These are phyloP conservation scores for Drosophila melanica DNA, from an alignment of 1,140 invertebrate genomes.

Conservation along the genomic window DNA sequence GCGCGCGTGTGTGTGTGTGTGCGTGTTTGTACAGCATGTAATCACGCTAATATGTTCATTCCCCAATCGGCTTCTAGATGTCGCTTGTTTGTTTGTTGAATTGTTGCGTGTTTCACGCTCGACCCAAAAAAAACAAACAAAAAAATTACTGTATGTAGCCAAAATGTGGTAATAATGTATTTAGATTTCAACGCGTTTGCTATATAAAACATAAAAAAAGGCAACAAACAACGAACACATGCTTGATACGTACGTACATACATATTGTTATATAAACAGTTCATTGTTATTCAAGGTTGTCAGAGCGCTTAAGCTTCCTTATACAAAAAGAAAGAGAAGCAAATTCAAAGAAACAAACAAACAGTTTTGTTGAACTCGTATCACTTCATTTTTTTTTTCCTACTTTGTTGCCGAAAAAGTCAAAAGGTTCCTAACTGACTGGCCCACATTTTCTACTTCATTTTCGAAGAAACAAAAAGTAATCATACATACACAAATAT, in stretches of 20 bases:
- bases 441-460: not conserved
- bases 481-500: no score
- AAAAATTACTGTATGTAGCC: conserved; percentile 4
- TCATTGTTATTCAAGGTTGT: conserved; percentile 52
- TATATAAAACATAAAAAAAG: conserved; percentile 10
- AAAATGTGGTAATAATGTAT: conserved; percentile 33
- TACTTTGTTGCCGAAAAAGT: conserved; percentile 4
- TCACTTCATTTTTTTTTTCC: conserved; percentile 14
- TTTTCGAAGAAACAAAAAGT: not conserved
- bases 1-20: no score
- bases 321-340: conserved; percentile 37
- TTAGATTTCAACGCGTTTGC: conserved; percentile 29
- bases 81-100: conserved; percentile 4
- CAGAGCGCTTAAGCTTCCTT: conserved; percentile 38
- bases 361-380: conserved; percentile 26
- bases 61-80: conserved; percentile 11
- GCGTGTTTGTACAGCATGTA: conserved; percentile 3
- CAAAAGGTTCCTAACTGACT: conserved; percentile 7
- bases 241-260: conserved; percentile 11
- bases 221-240: conserved; percentile 14
- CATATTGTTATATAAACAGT: conserved; percentile 38
- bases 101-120: conserved; percentile 27
- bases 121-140: conserved; percentile 22
- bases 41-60: conserved; percentile 4
- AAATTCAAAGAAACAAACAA: conserved; percentile 44